These are phyloP conservation scores for Leptothorax acervorum DNA, from an alignment of 2,888 invertebrate species.

Conservation along the genomic window DNA sequence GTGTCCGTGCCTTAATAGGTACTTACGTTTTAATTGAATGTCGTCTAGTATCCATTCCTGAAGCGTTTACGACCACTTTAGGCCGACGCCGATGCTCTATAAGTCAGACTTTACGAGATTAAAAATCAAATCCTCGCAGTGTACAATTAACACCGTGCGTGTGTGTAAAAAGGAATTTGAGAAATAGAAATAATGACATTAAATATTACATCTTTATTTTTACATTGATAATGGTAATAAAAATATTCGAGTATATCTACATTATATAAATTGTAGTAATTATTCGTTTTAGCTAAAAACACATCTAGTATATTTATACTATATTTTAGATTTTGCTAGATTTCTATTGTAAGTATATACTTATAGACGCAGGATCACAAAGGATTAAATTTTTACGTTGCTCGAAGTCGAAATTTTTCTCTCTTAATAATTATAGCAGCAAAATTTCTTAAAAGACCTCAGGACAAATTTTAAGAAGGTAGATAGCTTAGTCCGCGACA, in stretches of 20 bases:
- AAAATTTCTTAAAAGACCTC: not conserved
- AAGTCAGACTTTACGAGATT: not conserved
- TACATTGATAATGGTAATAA: not conserved
- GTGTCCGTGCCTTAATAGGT: not conserved
- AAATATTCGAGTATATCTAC: too few species aligned
- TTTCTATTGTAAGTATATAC: not conserved
- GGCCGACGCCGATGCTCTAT: not conserved
- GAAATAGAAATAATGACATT: not conserved
- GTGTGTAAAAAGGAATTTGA: not conserved
- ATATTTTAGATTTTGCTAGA: not conserved
- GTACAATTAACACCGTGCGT: not conserved
- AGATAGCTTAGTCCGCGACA: not conserved
- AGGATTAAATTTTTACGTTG: not conserved
- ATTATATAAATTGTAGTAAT: too few species aligned
- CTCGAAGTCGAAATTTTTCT: not conserved
- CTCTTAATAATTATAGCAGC: not conserved
- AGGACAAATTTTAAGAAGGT: not conserved
- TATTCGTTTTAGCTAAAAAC: not conserved
- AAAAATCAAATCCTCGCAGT: not conserved
- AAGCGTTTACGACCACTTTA: not conserved
- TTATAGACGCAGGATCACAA: not conserved
- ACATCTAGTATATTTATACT: not conserved
- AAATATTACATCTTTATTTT: not conserved
- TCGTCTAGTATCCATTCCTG: not conserved
- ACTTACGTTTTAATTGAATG: constrained; percentile 1